Base-by-base conservation (phyloP, 2,113 vertebrate species). In the Zosterops borbonicus region DNA sequence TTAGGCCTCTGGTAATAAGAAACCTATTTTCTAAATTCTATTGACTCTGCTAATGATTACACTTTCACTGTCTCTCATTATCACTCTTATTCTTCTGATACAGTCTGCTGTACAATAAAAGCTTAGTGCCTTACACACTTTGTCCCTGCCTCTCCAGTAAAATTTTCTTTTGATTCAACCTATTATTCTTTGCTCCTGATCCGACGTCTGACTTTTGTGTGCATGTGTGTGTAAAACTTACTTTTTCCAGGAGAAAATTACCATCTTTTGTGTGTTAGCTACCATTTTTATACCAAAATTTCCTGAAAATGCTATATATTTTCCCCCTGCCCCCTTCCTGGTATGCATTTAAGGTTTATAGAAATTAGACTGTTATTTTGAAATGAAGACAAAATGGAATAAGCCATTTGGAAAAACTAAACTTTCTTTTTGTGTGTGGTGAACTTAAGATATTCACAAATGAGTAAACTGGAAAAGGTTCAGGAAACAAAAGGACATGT, bases 281-380 rank as follows among this genome's bases (percentile, higher is more conserved):
- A 42, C 25, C 11, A 70, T 50, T 90, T 95, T 82, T 47, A 64
- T 12, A 53, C 7, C 3, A 50, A 41, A 14, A 21, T 70, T 46
- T 78, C 44, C 22, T 49, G 20, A 63, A 73, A 79, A 73, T 46
- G 17, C 14, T 31, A 1, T 19, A 0, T n/a, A 6, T 39, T 44
- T 21, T 9, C 2, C 9, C 4, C 5, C 2, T 4, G 1, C 5
- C 4, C 6, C 3, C 5, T 23, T 7, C 10, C 5, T 11, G 5
- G 2, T 33, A 15, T 63, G 25, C 12, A 8, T 14, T 78, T 20
- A 47, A 50, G 7, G 3, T 27, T 9, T 24, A 21, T 46, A 18
- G 29, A 78, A 35, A 9, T 14, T 10, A 35, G 39, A 28, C 9
- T 65, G 9, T 69, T 91, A 64, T 15, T 88, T 70, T 84, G 81